Percentiles rank a stretch among this genome's conserved stretches.
phyloP scores from a whole-genome alignment of 2,888 invertebrate genomes.

The Agrochola lota region DNA sequence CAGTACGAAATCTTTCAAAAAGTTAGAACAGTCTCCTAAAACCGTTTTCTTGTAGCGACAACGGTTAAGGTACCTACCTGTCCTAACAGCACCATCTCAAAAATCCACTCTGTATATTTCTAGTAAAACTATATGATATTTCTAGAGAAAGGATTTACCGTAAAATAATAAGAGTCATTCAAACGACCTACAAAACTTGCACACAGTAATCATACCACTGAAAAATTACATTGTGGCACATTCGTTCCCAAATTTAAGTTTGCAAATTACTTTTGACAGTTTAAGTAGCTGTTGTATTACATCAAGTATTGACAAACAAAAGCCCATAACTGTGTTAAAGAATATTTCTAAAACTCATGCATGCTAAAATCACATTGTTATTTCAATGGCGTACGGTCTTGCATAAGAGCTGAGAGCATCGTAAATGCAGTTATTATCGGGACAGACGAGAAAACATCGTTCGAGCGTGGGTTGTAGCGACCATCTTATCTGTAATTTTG shows the following conservation, averaged over 20 bases:
- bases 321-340: slow-evolving; percentile 28
- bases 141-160: background rate
- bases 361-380: slow-evolving; percentile 53
- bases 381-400: slow-evolving; percentile 52
- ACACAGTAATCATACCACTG: background rate
- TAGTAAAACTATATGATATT: background rate
- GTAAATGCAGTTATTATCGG: slow-evolving; percentile 59
- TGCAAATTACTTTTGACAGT: background rate
- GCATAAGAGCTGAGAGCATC: slow-evolving; percentile 48
- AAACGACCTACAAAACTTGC: background rate
- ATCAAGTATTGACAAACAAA: slow-evolving; percentile 21
- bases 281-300: background rate
- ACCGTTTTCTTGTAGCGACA: too few species aligned
- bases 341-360: slow-evolving; percentile 41
- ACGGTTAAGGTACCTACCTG: too few species aligned
- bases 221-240: background rate
- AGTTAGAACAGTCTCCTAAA: too few species aligned
- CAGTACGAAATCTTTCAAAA: too few species aligned
- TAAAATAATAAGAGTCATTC: background rate
- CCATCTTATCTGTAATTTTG: slow-evolving; percentile 51
- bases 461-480: slow-evolving; percentile 43
- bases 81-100: too few species aligned
- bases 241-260: background rate
- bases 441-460: slow-evolving; percentile 36
- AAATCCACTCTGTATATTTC: background rate